Base-by-base conservation (phyloP, 1,140 invertebrate species). In the Heliconius melpomene region DNA sequence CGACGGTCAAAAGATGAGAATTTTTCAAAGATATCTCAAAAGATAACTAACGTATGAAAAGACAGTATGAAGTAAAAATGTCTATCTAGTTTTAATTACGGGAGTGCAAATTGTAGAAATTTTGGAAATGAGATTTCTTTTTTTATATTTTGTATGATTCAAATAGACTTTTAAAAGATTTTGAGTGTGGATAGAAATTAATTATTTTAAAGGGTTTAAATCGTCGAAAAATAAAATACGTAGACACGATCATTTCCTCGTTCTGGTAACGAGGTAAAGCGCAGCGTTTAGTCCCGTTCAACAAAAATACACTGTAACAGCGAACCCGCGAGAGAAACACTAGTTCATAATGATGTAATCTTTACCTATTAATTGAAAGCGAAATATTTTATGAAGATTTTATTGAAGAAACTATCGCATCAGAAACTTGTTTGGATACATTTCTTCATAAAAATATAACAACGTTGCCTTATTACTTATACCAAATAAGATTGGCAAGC, bases 1-100 rank as follows among this genome's bases (percentile, higher is more conserved):
- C 54, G 75, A 71, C 75, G 75, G 75, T 77, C 75, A 75, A 75
- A 75, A 75, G 74, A 75, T 66, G 52, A 76, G 16, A 76, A 76
- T 40, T 66, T 66, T 57, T 36, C 66, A 40, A 29, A 77, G 75
- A 77, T 77, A 77, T 70, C 75, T 77, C 60, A 60, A 40, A 66
- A 70, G 75, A 77, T 77, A 46, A 52, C 50, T 52, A 52, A 77
- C 60, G 60, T 66, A 66, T 66, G 60, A 66, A 66, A 66, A 66
- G 60, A 66, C 23, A 66, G 60, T 66, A 29, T 66, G 26, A 29
- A 66, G 60, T 66, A 66, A 66, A 66, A 66, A 66, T 29, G 60
- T 20, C 60, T 29, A 29, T 66, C 60, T 66, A 66, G 26, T 66
- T 66, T 66, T 66, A 66, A 66, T 66, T 66, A 66, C 23, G n/a